Percentiles rank a stretch among this genome's conserved stretches.
phyloP scores from a whole-genome alignment of 1,140 invertebrate species.

The Cotesia vestalis region DNA sequence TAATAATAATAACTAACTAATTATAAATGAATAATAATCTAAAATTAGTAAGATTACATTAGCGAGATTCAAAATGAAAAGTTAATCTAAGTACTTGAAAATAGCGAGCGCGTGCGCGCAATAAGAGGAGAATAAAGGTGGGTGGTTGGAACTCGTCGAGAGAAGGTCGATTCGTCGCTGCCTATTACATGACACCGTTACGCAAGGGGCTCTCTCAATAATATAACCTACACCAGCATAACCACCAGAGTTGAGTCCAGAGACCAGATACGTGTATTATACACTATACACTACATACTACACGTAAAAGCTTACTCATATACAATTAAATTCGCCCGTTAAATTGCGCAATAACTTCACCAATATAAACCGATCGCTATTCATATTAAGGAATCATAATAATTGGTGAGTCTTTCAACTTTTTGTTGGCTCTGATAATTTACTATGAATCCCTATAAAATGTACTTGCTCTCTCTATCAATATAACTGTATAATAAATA shows the following conservation, averaged over 20 bases:
- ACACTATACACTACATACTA: background rate
- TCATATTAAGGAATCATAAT: conserved; percentile 1
- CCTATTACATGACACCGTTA: conserved; percentile 54
- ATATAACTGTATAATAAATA: no score
- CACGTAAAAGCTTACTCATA: conserved; percentile 15
- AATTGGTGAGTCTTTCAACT: background rate
- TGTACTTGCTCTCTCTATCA: no score
- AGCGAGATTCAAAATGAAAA: background rate
- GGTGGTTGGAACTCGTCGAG: conserved; percentile 38
- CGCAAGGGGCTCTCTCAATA: conserved; percentile 43
- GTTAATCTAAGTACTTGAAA: conserved; percentile 13
- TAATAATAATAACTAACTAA: no score
- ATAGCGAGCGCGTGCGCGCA: conserved; percentile 10
- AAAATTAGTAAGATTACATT: background rate
- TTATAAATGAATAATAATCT: background rate
- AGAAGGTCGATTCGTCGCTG: conserved; percentile 53
- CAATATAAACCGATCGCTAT: background rate
- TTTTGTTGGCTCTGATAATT: background rate
- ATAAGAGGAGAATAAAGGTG: conserved; percentile 40
- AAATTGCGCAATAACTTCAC: no score
- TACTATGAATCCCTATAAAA: background rate
- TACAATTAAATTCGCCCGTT: no score
- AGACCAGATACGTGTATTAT: background rate
- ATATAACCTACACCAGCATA: conserved; percentile 5
- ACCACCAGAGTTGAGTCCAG: background rate